A percentile compares a stretch with the other conserved stretches of the same genome.
Evolutionary conservation across 35 echinoderm and acorn worm genomes (phyloP).

Genomic region (Apostichopus parvimensis): DNA sequence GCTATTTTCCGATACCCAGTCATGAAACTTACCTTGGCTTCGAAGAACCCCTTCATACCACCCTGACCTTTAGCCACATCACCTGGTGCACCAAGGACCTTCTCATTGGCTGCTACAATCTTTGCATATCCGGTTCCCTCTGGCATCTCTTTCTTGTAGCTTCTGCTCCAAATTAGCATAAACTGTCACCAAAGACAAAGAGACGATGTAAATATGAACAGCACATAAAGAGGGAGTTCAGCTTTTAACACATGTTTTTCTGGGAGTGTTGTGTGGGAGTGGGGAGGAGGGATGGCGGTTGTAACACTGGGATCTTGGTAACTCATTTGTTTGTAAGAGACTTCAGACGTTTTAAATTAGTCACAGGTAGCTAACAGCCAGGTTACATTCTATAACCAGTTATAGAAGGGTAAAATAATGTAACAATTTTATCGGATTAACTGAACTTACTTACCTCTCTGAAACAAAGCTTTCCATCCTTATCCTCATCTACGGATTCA

Average conservation of each 20-base stretch:
- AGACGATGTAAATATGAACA: too few relatives aligned
- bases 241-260: too few relatives aligned
- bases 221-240: too few relatives aligned
- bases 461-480: slow-evolving; percentile 77
- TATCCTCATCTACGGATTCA: slow-evolving; percentile 62
- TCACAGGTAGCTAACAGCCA: too few relatives aligned
- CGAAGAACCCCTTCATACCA: slow-evolving; percentile 60
- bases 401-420: too few relatives aligned
- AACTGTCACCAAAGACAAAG: slow-evolving; percentile 46
- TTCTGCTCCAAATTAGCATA: slow-evolving; percentile 80
- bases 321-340: too few relatives aligned
- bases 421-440: too few relatives aligned
- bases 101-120: slow-evolving; percentile 64
- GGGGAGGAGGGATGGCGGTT: too few relatives aligned
- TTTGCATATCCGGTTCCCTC: slow-evolving; percentile 78
- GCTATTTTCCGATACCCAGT: background rate
- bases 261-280: too few relatives aligned
- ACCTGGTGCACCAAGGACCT: slow-evolving; percentile 47
- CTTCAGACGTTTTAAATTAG: too few relatives aligned
- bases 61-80: slow-evolving; percentile 31
- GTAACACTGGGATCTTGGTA: too few relatives aligned
- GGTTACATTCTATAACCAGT: too few relatives aligned
- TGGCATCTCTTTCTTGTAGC: slow-evolving; percentile 67
- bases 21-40: slow-evolving; percentile 42
- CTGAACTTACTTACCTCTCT: slow-evolving; percentile 59